These are phyloP conservation scores for Argyresthia goedartella DNA, from an alignment of 2,888 invertebrate genomes.

Conservation along the genomic window DNA sequence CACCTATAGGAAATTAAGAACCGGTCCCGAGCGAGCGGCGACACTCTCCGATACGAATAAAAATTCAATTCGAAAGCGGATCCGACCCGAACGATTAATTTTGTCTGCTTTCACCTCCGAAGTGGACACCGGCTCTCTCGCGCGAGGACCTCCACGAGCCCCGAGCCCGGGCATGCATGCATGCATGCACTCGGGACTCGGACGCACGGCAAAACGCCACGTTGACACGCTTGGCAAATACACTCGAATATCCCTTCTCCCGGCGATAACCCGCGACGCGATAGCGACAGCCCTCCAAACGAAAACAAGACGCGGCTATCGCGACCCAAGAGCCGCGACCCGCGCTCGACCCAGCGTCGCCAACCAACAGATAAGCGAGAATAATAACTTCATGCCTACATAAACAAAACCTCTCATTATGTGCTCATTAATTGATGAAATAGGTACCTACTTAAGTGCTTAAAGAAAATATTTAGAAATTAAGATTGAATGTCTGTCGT, in stretches of 20 bases:
- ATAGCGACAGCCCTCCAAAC: slow-evolving; percentile 13
- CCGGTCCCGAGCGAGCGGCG: slow-evolving; percentile 44
- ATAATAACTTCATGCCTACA: no score
- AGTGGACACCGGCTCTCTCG: not conserved
- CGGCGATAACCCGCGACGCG: slow-evolving; percentile 14
- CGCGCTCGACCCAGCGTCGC: not conserved
- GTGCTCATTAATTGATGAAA: no score
- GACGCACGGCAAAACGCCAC: no score
- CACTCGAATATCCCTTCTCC: slow-evolving; percentile 3
- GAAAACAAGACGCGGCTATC: slow-evolving; percentile 17
- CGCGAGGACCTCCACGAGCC: not conserved
- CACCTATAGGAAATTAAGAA: slow-evolving; percentile 56
- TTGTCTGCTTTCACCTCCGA: slow-evolving; percentile 49
- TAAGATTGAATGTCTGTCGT: no score
- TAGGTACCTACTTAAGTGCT: no score
- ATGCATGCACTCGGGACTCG: no score
- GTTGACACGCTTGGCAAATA: no score
- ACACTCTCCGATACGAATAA: slow-evolving; percentile 42
- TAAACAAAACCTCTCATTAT: no score
- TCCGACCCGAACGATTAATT: slow-evolving; percentile 57
- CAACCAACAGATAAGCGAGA: not conserved
- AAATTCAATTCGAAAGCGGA: slow-evolving; percentile 63
- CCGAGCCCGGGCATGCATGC: not conserved
- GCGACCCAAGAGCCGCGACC: slow-evolving; percentile 15
- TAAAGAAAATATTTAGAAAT: no score